Percentiles rank a stretch among this genome's conserved stretches.
Evolutionary conservation across 2,113 vertebrate genomes (phyloP).

Genomic region (Bufo gargarizans): DNA sequence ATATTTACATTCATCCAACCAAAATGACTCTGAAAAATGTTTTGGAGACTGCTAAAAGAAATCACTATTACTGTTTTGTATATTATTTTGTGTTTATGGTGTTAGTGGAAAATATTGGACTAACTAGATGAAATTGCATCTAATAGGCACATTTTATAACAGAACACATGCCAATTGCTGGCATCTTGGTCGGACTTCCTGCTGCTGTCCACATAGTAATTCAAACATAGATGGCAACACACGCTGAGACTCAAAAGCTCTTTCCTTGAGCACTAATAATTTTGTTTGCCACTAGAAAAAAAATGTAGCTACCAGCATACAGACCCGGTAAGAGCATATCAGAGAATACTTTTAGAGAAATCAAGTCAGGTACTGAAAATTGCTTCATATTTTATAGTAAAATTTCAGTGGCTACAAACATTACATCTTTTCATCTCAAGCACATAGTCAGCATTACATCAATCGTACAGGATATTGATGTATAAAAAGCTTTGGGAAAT

Average conservation of each 20-base stretch:
- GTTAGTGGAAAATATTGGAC: background rate
- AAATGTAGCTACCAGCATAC: background rate
- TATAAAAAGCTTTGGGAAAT: too few relatives aligned
- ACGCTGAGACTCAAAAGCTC: background rate
- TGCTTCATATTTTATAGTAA: slow-evolving; percentile 16
- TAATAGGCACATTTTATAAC: slow-evolving; percentile 21
- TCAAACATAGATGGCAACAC: background rate
- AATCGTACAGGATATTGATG: background rate
- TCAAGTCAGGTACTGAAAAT: background rate
- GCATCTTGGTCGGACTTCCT: background rate
- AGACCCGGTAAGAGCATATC: background rate
- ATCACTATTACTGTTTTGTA: background rate
- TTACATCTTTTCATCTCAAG: background rate
- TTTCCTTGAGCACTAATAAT: slow-evolving; percentile 7
- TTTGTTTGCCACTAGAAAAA: slow-evolving; percentile 28
- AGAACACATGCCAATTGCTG: background rate
- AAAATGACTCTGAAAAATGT: background rate
- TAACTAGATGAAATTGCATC: background rate
- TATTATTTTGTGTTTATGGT: background rate
- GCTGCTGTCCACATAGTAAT: background rate
- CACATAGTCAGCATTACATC: background rate
- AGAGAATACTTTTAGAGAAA: background rate
- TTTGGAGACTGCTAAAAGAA: background rate
- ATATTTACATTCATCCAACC: too few relatives aligned
- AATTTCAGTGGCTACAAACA: background rate